phyloP scores from a whole-genome alignment of 2,113 vertebrate genomes.

The Hippocampus comes region DNA sequence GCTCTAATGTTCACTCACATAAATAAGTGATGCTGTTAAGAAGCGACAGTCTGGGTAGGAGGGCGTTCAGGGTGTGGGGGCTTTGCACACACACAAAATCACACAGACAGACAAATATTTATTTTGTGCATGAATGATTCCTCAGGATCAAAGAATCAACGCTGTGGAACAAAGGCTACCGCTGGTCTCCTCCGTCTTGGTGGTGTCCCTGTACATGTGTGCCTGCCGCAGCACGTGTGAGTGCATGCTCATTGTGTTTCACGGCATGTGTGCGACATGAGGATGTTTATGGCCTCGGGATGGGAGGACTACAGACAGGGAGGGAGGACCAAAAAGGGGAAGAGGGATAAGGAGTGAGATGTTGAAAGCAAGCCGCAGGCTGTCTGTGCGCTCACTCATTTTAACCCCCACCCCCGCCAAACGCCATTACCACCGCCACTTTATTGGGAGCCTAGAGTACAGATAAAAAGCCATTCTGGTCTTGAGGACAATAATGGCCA shows the following conservation, averaged over 20 bases:
- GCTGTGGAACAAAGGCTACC: slow-evolving; percentile 60
- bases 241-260: slow-evolving; percentile 52
- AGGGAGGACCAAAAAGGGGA: slow-evolving; percentile 41
- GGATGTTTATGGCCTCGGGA: slow-evolving; percentile 62
- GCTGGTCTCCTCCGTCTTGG: slow-evolving; percentile 47
- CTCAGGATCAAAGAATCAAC: slow-evolving; percentile 50
- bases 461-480: slow-evolving; percentile 62
- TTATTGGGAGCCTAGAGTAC: slow-evolving; percentile 59
- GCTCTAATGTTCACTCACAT: slow-evolving; percentile 66
- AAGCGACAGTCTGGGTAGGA: slow-evolving; percentile 51
- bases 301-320: slow-evolving; percentile 46
- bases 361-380: slow-evolving; percentile 70
- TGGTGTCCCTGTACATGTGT: slow-evolving; percentile 28
- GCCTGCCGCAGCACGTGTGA: slow-evolving; percentile 13
- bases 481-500: slow-evolving; percentile 60
- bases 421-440: slow-evolving; percentile 9
- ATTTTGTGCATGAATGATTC: slow-evolving; percentile 54
- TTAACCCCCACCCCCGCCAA: slow-evolving; percentile 9
- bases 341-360: slow-evolving; percentile 46
- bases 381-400: slow-evolving; percentile 51
- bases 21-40: slow-evolving; percentile 64
- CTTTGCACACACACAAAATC: neutral
- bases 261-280: slow-evolving; percentile 60
- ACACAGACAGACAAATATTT: slow-evolving; percentile 19
- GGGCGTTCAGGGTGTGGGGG: slow-evolving; percentile 10